Evolutionary conservation across 2,888 invertebrate genomes (phyloP).

Genomic region (Tipula unca): DNA sequence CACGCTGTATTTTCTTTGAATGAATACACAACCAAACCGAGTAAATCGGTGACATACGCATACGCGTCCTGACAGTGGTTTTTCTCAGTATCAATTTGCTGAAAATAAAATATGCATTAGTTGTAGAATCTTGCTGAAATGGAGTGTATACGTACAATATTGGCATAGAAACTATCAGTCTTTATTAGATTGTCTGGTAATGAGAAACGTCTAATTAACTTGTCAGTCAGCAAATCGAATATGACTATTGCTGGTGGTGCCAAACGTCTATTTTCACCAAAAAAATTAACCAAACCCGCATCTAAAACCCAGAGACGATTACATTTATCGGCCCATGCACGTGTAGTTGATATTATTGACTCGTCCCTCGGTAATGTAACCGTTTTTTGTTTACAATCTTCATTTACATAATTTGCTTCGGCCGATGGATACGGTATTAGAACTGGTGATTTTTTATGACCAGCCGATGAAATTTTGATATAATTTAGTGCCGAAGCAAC

Average conservation of each 20-base stretch:
- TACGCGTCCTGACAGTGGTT: conserved; percentile 57
- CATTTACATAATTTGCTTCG: conserved; percentile 61
- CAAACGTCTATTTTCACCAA: conserved; percentile 48
- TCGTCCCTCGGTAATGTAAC: background rate
- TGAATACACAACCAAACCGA: conserved; percentile 71
- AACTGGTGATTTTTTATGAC: conserved; percentile 52
- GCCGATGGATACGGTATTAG: conserved; percentile 69
- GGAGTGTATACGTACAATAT: no score
- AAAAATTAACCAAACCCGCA: conserved; percentile 66
- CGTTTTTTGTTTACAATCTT: background rate
- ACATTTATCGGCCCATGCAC: conserved; percentile 63
- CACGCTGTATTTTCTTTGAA: conserved; percentile 64
- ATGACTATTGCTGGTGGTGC: conserved; percentile 57
- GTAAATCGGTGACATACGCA: conserved; percentile 70
- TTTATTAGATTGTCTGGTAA: conserved; percentile 60
- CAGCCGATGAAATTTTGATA: conserved; percentile 43
- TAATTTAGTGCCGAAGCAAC: conserved; percentile 63
- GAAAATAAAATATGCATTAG: no score
- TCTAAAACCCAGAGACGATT: conserved; percentile 78
- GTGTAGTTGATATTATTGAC: conserved; percentile 62
- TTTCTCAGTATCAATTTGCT: no score
- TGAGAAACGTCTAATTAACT: conserved; percentile 57
- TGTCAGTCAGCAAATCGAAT: conserved; percentile 67
- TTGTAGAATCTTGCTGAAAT: no score
- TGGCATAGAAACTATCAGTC: conserved; percentile 70